phyloP scores from a whole-genome alignment of 2,113 vertebrate species.

The Trogon melanurus region DNA sequence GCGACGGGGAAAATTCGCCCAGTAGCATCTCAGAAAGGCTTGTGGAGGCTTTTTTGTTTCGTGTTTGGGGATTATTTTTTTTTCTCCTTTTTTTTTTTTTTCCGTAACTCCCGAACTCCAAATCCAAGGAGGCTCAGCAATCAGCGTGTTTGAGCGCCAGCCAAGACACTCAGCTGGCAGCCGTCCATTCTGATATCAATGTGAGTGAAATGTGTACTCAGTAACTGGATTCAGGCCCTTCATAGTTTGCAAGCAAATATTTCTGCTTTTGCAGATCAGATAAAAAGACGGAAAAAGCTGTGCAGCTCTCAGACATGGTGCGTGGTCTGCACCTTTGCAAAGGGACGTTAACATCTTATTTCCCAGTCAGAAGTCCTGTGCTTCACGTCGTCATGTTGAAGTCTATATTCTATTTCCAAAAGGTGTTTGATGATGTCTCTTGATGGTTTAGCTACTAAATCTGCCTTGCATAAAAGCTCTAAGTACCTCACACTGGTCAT shows the following conservation, averaged over 20 bases:
- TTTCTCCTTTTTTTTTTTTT: not conserved
- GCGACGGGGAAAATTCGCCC: not conserved
- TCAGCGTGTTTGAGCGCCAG: slow-evolving; percentile 74
- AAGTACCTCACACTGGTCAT: slow-evolving; percentile 63
- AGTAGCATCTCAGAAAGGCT: slow-evolving; percentile 56
- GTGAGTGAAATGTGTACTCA: slow-evolving; percentile 77
- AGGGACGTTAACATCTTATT: not conserved
- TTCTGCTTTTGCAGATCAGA: slow-evolving; percentile 69
- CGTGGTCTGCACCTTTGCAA: slow-evolving; percentile 4
- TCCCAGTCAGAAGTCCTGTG: not conserved
- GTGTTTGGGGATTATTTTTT: not conserved
- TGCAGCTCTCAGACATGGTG: not conserved
- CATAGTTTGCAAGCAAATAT: slow-evolving; percentile 76
- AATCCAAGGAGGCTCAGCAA: slow-evolving; percentile 71
- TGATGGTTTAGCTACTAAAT: slow-evolving; percentile 66
- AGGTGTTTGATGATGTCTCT: slow-evolving; percentile 45
- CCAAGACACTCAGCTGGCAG: slow-evolving; percentile 75
- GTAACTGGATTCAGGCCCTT: slow-evolving; percentile 76
- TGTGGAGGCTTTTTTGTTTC: slow-evolving; percentile 27
- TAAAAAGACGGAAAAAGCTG: slow-evolving; percentile 38
- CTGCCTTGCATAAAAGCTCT: slow-evolving; percentile 60
- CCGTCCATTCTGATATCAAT: slow-evolving; percentile 73
- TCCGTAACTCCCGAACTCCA: slow-evolving; percentile 24
- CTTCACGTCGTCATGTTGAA: not conserved
- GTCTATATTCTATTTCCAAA: slow-evolving; percentile 3